Conservation (phyloP, 2,888 invertebrate genomes). For the Acanthosoma haemorrhoidale region DNA sequence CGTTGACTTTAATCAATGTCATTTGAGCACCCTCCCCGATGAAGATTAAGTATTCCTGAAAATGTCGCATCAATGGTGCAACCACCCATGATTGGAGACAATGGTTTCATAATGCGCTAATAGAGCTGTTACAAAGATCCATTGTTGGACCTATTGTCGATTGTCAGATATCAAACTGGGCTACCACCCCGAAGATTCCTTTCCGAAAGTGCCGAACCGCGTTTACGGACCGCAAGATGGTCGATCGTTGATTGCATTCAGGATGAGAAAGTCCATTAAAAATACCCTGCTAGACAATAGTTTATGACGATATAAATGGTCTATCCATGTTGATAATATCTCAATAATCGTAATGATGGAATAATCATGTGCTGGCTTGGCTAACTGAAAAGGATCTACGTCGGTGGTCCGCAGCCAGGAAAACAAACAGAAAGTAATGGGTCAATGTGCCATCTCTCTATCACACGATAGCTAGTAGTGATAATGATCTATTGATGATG, state of each 20-base stretch:
- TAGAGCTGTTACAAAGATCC: not conserved
- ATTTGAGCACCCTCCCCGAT: too few relatives aligned
- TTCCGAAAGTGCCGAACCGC: not conserved
- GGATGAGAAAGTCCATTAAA: not conserved
- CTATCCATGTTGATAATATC: not conserved
- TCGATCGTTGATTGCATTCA: conserved; percentile 14
- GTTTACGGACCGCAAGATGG: not conserved
- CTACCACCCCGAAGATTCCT: conserved; percentile 2
- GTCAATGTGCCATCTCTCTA: too few relatives aligned
- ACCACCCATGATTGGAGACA: not conserved
- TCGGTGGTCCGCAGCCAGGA: not conserved
- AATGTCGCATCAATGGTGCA: not conserved
- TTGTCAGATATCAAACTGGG: not conserved
- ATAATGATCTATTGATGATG: too few relatives aligned
- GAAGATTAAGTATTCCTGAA: conserved; percentile 1
- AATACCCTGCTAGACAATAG: not conserved
- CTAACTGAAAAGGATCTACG: not conserved
- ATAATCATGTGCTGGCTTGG: not conserved
- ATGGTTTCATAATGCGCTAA: not conserved
- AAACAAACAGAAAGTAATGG: too few relatives aligned
- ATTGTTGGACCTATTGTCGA: not conserved
- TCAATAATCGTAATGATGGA: not conserved
- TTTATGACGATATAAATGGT: not conserved
- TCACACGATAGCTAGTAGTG: too few relatives aligned
- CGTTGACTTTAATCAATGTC: not conserved